These are phyloP conservation scores for Gymnobelideus leadbeateri DNA, from an alignment of 2,113 vertebrate species.

Conservation along the genomic window DNA sequence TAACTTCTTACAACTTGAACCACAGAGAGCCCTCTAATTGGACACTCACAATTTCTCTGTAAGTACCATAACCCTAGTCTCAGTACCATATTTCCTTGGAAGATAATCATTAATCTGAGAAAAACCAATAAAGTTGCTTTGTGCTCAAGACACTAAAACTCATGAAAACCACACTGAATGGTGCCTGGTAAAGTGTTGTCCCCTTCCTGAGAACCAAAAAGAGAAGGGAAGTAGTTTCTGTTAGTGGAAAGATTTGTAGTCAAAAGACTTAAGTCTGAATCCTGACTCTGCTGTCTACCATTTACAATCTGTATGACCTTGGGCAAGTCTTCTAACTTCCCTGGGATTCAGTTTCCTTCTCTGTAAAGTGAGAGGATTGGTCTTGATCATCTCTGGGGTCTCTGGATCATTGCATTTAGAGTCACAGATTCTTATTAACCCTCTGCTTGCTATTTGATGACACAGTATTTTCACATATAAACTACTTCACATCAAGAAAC, in stretches of 20 bases:
- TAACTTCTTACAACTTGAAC: background rate
- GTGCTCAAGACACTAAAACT: background rate
- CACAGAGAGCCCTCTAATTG: background rate
- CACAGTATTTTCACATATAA: background rate
- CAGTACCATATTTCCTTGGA: background rate
- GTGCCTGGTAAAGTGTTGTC: background rate
- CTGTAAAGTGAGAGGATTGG: background rate
- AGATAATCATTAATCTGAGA: background rate
- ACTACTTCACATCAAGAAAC: background rate
- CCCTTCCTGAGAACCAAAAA: too few relatives aligned
- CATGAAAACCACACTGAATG: background rate
- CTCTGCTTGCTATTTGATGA: background rate
- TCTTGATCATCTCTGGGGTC: background rate
- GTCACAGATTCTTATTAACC: background rate
- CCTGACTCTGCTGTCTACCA: background rate
- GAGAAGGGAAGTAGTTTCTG: background rate
- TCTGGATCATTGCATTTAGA: background rate
- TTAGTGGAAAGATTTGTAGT: background rate
- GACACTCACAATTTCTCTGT: background rate
- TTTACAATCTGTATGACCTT: background rate
- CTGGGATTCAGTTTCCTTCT: background rate
- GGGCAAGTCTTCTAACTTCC: background rate
- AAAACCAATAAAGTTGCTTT: background rate
- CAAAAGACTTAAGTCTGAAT: background rate
- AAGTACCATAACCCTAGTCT: background rate